These are phyloP conservation scores for Synaphobranchus kaupii DNA, from an alignment of 2,797 vertebrate species.

Conservation along the genomic window DNA sequence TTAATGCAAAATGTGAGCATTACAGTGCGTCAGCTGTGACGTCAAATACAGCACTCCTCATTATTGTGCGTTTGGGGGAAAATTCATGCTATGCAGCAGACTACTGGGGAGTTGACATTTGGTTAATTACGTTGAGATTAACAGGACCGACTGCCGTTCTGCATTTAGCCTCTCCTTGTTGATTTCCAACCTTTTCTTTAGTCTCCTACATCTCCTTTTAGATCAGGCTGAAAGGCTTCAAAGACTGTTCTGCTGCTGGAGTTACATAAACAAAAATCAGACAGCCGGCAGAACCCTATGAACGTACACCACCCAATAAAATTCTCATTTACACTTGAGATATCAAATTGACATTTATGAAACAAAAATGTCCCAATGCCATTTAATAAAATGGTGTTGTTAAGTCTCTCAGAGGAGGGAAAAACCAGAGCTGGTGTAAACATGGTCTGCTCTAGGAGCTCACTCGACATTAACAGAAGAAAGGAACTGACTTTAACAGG, in stretches of 20 bases:
- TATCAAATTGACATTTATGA: slow-evolving; percentile 40
- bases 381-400: slow-evolving; percentile 25
- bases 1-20: neutral
- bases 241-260: slow-evolving; percentile 28
- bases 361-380: slow-evolving; percentile 13
- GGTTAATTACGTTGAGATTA: slow-evolving; percentile 51
- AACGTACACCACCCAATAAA: slow-evolving; percentile 38
- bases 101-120: slow-evolving; percentile 55
- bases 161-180: slow-evolving; percentile 51
- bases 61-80: slow-evolving; percentile 35
- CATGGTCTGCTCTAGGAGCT: neutral
- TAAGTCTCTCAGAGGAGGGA: neutral
- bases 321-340: slow-evolving; percentile 31
- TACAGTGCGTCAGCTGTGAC: neutral
- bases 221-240: slow-evolving; percentile 35
- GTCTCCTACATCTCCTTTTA: neutral
- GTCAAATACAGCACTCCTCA: slow-evolving; percentile 20
- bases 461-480: neutral
- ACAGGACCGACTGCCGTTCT: slow-evolving; percentile 48
- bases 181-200: slow-evolving; percentile 46
- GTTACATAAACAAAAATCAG: slow-evolving; percentile 22
- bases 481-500: neutral
- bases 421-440: neutral
- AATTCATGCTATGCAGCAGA: slow-evolving; percentile 45
- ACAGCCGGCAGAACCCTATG: slow-evolving; percentile 37